Percentiles rank a stretch among this genome's conserved stretches.
Evolutionary conservation across 2,113 vertebrate species (phyloP).

Genomic region (Lanius ludovicianus): DNA sequence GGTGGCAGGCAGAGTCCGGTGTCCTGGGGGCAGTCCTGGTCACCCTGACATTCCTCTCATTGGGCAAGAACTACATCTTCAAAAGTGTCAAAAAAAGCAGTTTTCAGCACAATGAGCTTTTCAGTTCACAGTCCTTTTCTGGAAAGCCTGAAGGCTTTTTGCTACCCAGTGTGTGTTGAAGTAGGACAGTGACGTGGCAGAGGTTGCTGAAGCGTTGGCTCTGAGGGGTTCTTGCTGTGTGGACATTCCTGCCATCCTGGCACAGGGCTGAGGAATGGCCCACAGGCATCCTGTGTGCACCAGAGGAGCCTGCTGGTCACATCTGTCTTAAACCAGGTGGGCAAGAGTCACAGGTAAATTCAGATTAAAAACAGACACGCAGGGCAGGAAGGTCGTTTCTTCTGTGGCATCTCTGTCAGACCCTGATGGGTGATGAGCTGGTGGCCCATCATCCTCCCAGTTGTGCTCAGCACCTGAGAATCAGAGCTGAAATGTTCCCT

Average conservation of each 20-base stretch:
- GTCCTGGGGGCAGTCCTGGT: background rate
- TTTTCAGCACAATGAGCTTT: background rate
- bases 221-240: background rate
- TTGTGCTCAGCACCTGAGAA: background rate
- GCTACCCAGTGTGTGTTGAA: background rate
- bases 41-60: background rate
- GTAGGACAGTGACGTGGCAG: background rate
- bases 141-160: background rate
- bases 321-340: background rate
- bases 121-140: background rate
- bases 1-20: background rate
- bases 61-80: background rate
- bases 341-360: background rate
- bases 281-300: accelerated
- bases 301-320: background rate
- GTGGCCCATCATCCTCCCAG: background rate
- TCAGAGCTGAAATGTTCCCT: background rate
- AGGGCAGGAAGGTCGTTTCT: background rate
- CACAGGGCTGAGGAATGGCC: accelerated
- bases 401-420: background rate
- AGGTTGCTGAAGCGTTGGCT: background rate
- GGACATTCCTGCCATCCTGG: accelerated
- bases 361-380: background rate
- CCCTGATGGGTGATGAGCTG: accelerated
- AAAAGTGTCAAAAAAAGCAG: background rate